phyloP scores from a whole-genome alignment of 1,140 invertebrate genomes.

The Caerostris extrusa region DNA sequence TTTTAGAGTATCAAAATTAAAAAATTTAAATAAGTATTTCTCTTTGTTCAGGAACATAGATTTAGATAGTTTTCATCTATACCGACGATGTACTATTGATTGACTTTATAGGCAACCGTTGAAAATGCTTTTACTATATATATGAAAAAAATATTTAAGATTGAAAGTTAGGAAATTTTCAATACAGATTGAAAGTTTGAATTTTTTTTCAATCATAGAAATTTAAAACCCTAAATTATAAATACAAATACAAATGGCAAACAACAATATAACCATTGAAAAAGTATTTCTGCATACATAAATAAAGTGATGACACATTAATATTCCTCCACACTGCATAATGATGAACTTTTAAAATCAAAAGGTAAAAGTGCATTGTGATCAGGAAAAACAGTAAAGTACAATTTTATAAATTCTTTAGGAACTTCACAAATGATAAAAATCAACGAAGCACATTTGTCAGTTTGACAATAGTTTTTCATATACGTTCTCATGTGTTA shows the following conservation, averaged over 20 bases:
- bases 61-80: neutral
- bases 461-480: conserved; percentile 6
- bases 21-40: neutral
- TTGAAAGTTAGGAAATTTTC: conserved; percentile 42
- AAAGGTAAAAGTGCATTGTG: conserved; percentile 15
- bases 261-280: conserved; percentile 19
- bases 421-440: conserved; percentile 69
- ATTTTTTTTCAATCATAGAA: conserved; percentile 13
- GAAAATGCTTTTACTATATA: neutral
- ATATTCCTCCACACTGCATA: conserved; percentile 31
- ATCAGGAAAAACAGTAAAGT: conserved; percentile 47
- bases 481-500: conserved; percentile 27
- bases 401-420: conserved; percentile 71
- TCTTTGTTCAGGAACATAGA: conserved; percentile 11
- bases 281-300: conserved; percentile 22
- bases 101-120: conserved; percentile 34
- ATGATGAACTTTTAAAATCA: neutral
- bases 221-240: neutral
- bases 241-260: neutral
- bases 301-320: conserved; percentile 31
- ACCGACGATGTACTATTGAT: neutral
- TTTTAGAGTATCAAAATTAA: neutral
- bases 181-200: conserved; percentile 38
- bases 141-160: neutral
- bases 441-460: conserved; percentile 42